Conservation (phyloP, 2,113 vertebrate species). For the Oriolus oriolus region DNA sequence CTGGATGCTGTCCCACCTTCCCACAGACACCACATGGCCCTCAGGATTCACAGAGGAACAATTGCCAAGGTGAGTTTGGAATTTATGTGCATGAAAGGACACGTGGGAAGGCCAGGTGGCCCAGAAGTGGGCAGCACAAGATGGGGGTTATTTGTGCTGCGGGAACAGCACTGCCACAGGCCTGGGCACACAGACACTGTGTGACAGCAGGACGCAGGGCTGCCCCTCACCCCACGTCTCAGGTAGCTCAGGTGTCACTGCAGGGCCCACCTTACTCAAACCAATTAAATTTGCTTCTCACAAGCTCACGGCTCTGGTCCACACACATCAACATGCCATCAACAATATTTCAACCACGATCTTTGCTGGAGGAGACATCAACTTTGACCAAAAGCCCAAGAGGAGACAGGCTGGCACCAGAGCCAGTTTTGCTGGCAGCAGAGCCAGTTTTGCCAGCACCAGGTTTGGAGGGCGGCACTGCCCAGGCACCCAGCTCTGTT, state of each 20-base stretch:
- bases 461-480: not conserved
- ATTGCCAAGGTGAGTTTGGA: not conserved
- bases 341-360: not conserved
- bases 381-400: not conserved
- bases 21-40: not conserved
- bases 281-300: not conserved
- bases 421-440: not conserved
- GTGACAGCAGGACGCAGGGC: not conserved
- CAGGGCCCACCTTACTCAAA: not conserved
- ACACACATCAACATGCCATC: rapidly evolving
- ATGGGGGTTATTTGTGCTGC: not conserved
- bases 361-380: not conserved
- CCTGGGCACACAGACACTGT: rapidly evolving
- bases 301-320: not conserved
- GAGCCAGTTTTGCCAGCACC: not conserved
- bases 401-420: not conserved
- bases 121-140: not conserved
- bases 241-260: rapidly evolving
- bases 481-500: rapidly evolving
- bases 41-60: not conserved
- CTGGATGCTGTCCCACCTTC: not conserved
- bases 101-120: not conserved
- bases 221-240: rapidly evolving
- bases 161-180: not conserved
- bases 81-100: not conserved